Conservation (phyloP, 2,797 vertebrate genomes). For the Thaleichthys pacificus region DNA sequence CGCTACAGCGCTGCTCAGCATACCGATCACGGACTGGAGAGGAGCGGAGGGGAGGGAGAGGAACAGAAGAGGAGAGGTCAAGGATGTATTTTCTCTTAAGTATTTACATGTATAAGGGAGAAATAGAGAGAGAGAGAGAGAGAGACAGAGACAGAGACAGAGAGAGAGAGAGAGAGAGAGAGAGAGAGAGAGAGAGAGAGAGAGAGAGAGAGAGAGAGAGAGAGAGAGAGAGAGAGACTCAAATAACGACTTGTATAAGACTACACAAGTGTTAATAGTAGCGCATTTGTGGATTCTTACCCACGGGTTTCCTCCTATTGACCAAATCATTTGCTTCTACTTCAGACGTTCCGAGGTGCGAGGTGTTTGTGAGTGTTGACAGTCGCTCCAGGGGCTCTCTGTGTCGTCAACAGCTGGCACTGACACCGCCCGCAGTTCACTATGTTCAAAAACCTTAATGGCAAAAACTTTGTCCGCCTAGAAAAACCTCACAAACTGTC, state of each 20-base stretch:
- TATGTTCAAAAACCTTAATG: too few species aligned
- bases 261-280: neutral
- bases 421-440: too few species aligned
- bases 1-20: constrained; percentile 31
- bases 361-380: neutral
- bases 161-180: neutral
- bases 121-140: neutral
- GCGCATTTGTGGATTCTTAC: neutral
- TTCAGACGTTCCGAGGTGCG: neutral
- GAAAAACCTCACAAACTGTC: too few species aligned
- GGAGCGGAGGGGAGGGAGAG: neutral
- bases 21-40: constrained; percentile 17
- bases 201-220: neutral
- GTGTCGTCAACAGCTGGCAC: neutral
- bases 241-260: neutral
- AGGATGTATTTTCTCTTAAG: too few species aligned
- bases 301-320: too few species aligned
- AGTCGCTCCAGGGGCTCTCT: neutral
- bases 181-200: neutral
- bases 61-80: too few species aligned
- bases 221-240: neutral
- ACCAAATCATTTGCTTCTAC: neutral
- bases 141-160: too few species aligned
- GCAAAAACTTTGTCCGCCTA: too few species aligned
- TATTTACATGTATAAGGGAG: too few species aligned